Conservation (phyloP, 2,113 vertebrate genomes). For the Aegypius monachus region DNA sequence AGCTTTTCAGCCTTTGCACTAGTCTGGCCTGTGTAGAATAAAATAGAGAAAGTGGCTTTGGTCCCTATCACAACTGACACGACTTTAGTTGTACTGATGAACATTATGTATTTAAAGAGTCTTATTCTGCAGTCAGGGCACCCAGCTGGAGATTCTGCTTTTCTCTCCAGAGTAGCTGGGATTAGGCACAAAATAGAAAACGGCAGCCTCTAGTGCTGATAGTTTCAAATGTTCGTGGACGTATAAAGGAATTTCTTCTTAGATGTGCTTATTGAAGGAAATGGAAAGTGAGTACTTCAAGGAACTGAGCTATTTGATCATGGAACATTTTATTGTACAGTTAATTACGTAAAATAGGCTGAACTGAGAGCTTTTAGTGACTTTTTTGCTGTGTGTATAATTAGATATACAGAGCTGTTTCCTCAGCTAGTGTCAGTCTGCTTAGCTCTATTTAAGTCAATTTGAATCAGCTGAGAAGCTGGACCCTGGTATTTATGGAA, state of each 20-base stretch:
- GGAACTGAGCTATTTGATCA: conserved; percentile 10
- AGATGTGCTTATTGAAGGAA: neutral
- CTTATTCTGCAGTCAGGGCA: neutral
- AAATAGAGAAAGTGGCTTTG: neutral
- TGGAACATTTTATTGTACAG: conserved; percentile 20
- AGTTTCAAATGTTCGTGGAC: neutral
- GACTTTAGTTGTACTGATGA: neutral
- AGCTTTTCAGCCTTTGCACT: neutral
- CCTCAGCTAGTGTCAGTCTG: conserved; percentile 19
- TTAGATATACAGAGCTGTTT: conserved; percentile 37
- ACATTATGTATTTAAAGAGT: neutral
- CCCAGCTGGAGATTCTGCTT: neutral
- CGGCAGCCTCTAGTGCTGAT: neutral
- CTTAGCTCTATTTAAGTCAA: neutral
- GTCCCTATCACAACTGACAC: neutral
- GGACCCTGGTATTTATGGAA: neutral
- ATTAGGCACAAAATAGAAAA: neutral
- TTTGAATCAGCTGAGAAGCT: conserved; percentile 11
- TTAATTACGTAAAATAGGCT: conserved; percentile 28
- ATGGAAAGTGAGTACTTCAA: conserved; percentile 23
- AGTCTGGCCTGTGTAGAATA: neutral
- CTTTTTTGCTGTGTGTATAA: conserved; percentile 16
- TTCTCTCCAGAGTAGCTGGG: neutral
- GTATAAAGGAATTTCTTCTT: neutral
- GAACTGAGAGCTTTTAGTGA: conserved; percentile 1